phyloP scores from a whole-genome alignment of 2,888 invertebrate genomes.

The Gandaritis pyraliata region DNA sequence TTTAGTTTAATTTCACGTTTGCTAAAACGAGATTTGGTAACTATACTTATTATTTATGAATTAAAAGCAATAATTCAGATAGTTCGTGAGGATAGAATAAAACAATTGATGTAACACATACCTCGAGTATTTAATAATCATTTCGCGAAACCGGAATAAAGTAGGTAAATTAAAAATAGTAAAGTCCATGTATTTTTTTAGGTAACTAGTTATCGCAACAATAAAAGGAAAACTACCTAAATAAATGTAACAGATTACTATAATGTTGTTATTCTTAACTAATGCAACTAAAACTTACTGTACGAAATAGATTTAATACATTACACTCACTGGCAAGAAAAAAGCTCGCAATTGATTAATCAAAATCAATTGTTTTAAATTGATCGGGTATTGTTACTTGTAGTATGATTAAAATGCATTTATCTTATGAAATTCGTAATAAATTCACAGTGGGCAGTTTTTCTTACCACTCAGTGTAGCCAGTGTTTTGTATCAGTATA shows the following conservation, averaged over 20 bases:
- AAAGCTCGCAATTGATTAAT: conserved; percentile 21
- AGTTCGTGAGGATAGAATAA: conserved; percentile 7
- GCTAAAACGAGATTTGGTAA: conserved; percentile 14
- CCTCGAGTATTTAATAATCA: not conserved
- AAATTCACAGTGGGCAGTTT: conserved; percentile 36
- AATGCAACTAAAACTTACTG: conserved; percentile 67
- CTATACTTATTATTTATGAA: too few species aligned
- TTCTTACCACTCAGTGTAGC: conserved; percentile 38
- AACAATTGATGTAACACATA: not conserved
- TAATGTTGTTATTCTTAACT: conserved; percentile 44
- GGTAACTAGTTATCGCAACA: conserved; percentile 30
- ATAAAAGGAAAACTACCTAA: conserved; percentile 35
- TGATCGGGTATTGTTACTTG: conserved; percentile 31
- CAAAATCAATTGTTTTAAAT: conserved; percentile 23
- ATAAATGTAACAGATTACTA: conserved; percentile 38
- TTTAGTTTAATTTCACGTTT: conserved; percentile 14
- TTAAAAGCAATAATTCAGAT: conserved; percentile 15
- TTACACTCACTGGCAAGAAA: conserved; percentile 29
- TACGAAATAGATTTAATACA: conserved; percentile 47
- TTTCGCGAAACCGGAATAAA: conserved; percentile 3
- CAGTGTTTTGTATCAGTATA: conserved; percentile 53
- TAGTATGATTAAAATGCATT: conserved; percentile 44
- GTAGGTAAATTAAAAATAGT: conserved; percentile 11
- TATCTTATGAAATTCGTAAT: conserved; percentile 40
- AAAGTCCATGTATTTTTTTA: conserved; percentile 6